Conservation (phyloP, 2,888 invertebrate species). For the Melinaea marsaeus region DNA sequence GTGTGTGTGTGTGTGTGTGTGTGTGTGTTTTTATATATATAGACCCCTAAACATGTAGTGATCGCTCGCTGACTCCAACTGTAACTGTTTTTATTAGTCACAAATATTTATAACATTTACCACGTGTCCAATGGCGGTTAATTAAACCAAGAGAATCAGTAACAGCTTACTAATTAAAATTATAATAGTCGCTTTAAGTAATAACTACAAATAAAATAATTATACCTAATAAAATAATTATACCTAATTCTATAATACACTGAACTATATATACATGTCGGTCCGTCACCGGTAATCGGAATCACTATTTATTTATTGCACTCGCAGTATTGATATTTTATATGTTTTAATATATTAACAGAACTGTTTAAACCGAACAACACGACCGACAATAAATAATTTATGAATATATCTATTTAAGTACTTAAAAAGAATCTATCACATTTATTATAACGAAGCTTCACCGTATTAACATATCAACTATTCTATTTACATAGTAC, state of each 20-base stretch:
- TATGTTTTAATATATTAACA: slow-evolving; percentile 17
- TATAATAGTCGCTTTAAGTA: slow-evolving; percentile 37
- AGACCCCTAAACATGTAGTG: not conserved
- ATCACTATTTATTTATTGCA: slow-evolving; percentile 38
- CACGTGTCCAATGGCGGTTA: slow-evolving; percentile 12
- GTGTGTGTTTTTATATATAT: too few relatives aligned
- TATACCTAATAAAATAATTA: slow-evolving; percentile 41
- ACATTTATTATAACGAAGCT: slow-evolving; percentile 75
- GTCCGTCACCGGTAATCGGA: slow-evolving; percentile 45
- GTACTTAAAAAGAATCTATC: slow-evolving; percentile 76
- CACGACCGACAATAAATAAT: slow-evolving; percentile 67
- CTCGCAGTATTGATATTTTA: slow-evolving; percentile 31
- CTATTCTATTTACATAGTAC: slow-evolving; percentile 50
- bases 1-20: too few relatives aligned
- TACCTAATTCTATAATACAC: slow-evolving; percentile 44
- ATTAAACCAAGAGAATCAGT: slow-evolving; percentile 26
- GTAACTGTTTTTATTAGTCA: not conserved
- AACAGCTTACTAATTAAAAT: slow-evolving; percentile 42
- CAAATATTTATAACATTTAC: slow-evolving; percentile 1
- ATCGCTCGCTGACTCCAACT: not conserved
- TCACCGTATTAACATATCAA: slow-evolving; percentile 59
- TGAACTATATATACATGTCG: slow-evolving; percentile 51
- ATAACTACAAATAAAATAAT: slow-evolving; percentile 43
- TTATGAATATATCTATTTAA: slow-evolving; percentile 73
- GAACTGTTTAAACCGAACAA: slow-evolving; percentile 37